Evolutionary conservation across 2,888 invertebrate species (phyloP).

Genomic region (Drosophila lutescens): DNA sequence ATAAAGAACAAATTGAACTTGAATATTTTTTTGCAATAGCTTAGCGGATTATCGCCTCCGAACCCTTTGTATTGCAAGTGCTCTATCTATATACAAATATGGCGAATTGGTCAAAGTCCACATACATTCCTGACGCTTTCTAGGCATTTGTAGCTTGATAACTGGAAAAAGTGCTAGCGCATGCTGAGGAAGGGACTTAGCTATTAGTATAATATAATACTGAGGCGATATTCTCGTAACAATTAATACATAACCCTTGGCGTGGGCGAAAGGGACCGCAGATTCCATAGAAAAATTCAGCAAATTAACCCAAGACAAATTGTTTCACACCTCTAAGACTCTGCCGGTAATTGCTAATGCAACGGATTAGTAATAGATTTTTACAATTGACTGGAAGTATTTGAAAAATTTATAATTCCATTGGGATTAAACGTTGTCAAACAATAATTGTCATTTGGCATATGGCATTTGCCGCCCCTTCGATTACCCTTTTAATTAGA

Average conservation of each 20-base stretch:
- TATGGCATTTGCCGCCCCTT: background rate
- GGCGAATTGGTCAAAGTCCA: constrained; percentile 12
- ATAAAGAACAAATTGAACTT: background rate
- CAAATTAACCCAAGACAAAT: constrained; percentile 1
- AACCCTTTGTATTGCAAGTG: constrained; percentile 8
- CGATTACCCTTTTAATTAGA: constrained; percentile 32
- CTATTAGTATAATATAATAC: constrained; percentile 1
- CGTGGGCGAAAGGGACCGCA: background rate
- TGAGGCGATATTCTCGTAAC: constrained; percentile 2
- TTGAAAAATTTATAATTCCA: background rate
- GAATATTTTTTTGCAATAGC: constrained; percentile 1
- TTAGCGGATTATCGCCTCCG: background rate
- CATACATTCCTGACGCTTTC: constrained; percentile 3
- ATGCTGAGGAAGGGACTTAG: constrained; percentile 16
- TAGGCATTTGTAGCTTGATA: constrained; percentile 3
- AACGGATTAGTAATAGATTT: constrained; percentile 14
- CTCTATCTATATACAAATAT: constrained; percentile 14
- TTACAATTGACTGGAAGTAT: background rate
- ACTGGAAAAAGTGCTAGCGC: constrained; percentile 3
- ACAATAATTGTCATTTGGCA: constrained; percentile 4
- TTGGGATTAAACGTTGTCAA: background rate
- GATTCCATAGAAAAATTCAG: background rate
- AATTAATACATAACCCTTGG: background rate
- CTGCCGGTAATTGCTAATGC: background rate
- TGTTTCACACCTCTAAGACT: constrained; percentile 5